Evolutionary conservation across 2,888 invertebrate genomes (phyloP).

Genomic region (Cheilosia variabilis): DNA sequence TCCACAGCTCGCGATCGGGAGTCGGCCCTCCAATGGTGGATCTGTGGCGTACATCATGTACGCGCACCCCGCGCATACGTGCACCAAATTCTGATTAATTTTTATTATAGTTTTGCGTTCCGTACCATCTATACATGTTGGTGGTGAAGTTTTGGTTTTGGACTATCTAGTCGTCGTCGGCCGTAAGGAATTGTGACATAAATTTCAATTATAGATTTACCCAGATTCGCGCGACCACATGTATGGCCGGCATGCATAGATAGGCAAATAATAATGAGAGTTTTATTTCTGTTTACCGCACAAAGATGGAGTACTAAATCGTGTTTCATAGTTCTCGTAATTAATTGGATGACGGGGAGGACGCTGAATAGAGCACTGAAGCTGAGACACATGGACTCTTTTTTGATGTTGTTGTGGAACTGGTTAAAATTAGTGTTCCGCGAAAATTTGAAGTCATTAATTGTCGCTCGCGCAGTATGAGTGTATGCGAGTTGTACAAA

Average conservation of each 20-base stretch:
- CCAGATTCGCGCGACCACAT: conserved; percentile 62
- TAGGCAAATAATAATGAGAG: conserved; percentile 40
- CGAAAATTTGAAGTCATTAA: conserved; percentile 70
- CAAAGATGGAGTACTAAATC: conserved; percentile 62
- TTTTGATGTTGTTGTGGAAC: conserved; percentile 41
- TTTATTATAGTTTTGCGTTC: conserved; percentile 28
- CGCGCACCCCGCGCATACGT: conserved; percentile 45
- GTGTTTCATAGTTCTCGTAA: conserved; percentile 61
- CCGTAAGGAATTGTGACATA: conserved; percentile 69
- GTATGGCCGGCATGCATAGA: neutral
- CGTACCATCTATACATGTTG: neutral
- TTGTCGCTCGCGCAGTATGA: conserved; percentile 32
- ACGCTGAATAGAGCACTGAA: neutral
- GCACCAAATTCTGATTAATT: conserved; percentile 57
- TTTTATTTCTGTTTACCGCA: conserved; percentile 59
- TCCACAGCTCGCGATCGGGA: conserved; percentile 20
- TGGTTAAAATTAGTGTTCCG: conserved; percentile 66
- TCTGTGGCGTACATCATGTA: conserved; percentile 7
- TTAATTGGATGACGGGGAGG: conserved; percentile 58
- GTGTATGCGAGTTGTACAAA: neutral
- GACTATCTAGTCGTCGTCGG: conserved; percentile 39
- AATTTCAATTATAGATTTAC: conserved; percentile 75
- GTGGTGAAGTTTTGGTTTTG: conserved; percentile 39
- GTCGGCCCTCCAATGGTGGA: conserved; percentile 27
- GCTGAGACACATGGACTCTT: conserved; percentile 38